These are phyloP conservation scores for Eremobia ochroleuca DNA, from an alignment of 2,888 invertebrate genomes.

Conservation along the genomic window DNA sequence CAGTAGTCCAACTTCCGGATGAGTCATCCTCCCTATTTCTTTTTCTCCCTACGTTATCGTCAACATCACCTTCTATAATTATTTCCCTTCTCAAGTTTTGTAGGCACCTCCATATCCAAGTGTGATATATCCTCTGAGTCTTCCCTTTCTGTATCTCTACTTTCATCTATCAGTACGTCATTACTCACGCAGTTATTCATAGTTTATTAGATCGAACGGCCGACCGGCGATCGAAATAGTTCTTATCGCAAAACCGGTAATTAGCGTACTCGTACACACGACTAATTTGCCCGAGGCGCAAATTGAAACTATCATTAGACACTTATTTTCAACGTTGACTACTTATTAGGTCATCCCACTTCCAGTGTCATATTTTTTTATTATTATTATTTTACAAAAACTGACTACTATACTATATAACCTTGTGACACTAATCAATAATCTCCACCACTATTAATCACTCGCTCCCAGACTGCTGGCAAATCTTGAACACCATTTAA, in stretches of 20 bases:
- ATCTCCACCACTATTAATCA: no score
- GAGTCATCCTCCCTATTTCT: conserved; percentile 8
- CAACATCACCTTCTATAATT: neutral
- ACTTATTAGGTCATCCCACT: no score
- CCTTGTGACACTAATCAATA: no score
- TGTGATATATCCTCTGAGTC: conserved; percentile 3
- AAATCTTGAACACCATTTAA: no score
- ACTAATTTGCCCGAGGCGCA: conserved; percentile 11
- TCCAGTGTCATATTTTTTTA: no score
- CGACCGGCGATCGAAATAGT: neutral
- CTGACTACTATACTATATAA: no score
- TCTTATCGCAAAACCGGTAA: conserved; percentile 6
- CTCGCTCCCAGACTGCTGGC: no score
- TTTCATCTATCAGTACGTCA: neutral
- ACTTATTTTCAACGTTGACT: no score
- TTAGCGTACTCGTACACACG: conserved; percentile 2
- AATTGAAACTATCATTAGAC: conserved; percentile 12
- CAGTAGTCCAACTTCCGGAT: neutral
- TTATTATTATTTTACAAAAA: no score
- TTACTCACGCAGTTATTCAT: neutral
- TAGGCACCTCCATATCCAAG: neutral
- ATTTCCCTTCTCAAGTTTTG: neutral
- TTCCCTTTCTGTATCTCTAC: conserved; percentile 1
- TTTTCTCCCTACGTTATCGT: neutral
- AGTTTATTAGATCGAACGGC: neutral